These are phyloP conservation scores for Cerastoderma edule DNA, from an alignment of 2,888 invertebrate species.

Conservation along the genomic window DNA sequence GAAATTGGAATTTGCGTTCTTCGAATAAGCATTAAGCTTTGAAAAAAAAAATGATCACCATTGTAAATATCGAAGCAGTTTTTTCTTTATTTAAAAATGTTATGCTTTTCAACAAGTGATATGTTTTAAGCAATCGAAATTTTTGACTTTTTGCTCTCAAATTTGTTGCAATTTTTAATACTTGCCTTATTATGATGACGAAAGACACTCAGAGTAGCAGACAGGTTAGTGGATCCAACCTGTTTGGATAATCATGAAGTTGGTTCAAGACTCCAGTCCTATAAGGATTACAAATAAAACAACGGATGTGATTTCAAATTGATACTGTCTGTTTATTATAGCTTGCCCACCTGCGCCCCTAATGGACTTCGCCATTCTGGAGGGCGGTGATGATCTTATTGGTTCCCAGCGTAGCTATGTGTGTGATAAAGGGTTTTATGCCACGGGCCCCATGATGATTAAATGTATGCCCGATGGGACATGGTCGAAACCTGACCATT, in stretches of 20 bases:
- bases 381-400: slow-evolving; percentile 26
- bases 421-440: slow-evolving; percentile 31
- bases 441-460: slow-evolving; percentile 42
- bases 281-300: not conserved
- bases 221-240: not conserved
- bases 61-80: too few relatives aligned
- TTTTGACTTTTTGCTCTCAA: too few relatives aligned
- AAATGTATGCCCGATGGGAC: slow-evolving; percentile 34
- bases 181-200: too few relatives aligned
- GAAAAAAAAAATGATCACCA: too few relatives aligned
- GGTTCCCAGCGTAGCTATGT: slow-evolving; percentile 33
- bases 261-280: not conserved
- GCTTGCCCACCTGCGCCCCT: slow-evolving; percentile 41
- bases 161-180: too few relatives aligned
- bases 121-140: too few relatives aligned
- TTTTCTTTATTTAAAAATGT: too few relatives aligned
- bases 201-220: too few relatives aligned
- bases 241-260: not conserved
- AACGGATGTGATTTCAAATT: not conserved
- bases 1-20: too few relatives aligned
- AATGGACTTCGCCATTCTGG: slow-evolving; percentile 16
- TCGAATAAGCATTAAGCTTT: too few relatives aligned
- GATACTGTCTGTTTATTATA: slow-evolving; percentile 15
- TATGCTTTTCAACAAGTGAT: too few relatives aligned
- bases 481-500: slow-evolving; percentile 48